Conservation (phyloP, 2,797 vertebrate species). For the Ibycter americanus region DNA sequence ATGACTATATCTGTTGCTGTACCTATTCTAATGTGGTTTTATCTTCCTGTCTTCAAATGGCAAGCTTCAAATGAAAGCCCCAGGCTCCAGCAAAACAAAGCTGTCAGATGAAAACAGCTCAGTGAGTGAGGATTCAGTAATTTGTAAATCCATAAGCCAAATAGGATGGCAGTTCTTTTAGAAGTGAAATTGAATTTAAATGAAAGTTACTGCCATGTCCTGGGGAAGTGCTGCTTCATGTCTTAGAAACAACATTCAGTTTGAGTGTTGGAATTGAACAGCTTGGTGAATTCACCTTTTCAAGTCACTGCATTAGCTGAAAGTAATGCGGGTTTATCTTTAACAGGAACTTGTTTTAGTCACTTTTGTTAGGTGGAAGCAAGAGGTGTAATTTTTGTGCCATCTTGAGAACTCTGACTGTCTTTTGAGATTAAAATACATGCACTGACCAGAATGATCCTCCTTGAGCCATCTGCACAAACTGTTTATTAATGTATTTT, state of each 20-base stretch:
- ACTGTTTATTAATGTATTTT: not conserved
- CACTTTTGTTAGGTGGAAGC: not conserved
- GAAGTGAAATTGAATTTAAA: not conserved
- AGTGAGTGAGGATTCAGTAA: not conserved
- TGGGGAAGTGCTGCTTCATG: not conserved
- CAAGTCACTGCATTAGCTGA: not conserved
- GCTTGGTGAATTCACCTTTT: not conserved
- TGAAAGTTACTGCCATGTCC: not conserved
- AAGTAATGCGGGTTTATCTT: not conserved
- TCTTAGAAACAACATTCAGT: not conserved
- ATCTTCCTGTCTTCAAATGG: not conserved
- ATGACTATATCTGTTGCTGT: not conserved
- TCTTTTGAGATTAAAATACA: not conserved
- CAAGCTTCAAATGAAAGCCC: not conserved
- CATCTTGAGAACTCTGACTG: not conserved
- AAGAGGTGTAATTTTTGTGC: not conserved
- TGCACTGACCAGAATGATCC: not conserved
- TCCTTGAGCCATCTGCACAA: not conserved
- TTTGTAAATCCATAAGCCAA: not conserved
- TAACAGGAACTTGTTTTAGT: not conserved
- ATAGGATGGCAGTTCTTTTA: not conserved
- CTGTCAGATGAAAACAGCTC: not conserved
- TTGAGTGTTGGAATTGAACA: not conserved
- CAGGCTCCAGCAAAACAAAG: not conserved
- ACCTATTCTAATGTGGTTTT: not conserved